These are phyloP conservation scores for Hydrotaea diabolus DNA, from an alignment of 2,888 invertebrate genomes.

Conservation along the genomic window DNA sequence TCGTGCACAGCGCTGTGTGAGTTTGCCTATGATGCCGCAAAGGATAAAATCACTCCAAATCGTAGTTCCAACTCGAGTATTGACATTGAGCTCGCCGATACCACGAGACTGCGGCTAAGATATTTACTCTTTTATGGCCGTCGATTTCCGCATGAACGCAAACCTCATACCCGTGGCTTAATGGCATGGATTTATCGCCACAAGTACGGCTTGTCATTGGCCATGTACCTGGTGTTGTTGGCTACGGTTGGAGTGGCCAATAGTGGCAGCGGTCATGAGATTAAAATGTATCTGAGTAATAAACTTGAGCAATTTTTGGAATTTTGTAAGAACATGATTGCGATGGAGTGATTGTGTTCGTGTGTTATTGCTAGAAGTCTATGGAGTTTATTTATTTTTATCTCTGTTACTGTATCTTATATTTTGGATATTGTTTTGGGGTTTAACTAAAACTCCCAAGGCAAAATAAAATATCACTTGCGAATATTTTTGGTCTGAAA, in stretches of 20 bases:
- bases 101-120: conserved; percentile 87
- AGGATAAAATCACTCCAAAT: conserved; percentile 53
- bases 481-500: too few relatives aligned
- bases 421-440: neutral
- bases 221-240: conserved; percentile 85
- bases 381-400: too few relatives aligned
- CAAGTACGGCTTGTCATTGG: conserved; percentile 84
- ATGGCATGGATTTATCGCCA: conserved; percentile 83
- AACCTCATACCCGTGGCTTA: conserved; percentile 51
- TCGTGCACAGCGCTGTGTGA: conserved; percentile 91
- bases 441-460: neutral
- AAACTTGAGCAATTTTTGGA: conserved; percentile 56
- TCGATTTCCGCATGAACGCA: conserved; percentile 67
- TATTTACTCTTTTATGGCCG: conserved; percentile 87
- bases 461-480: too few relatives aligned
- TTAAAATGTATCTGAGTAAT: conserved; percentile 53
- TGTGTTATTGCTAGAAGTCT: too few relatives aligned
- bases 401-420: neutral
- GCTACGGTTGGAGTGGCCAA: conserved; percentile 85
- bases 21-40: conserved; percentile 86
- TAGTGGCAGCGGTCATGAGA: conserved; percentile 81
- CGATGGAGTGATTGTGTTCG: too few relatives aligned
- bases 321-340: conserved; percentile 60
- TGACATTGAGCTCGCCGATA: conserved; percentile 73
- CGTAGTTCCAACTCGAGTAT: conserved; percentile 23